Base-by-base conservation (phyloP, 2,113 vertebrate species). In the Onychostruthus taczanowskii region DNA sequence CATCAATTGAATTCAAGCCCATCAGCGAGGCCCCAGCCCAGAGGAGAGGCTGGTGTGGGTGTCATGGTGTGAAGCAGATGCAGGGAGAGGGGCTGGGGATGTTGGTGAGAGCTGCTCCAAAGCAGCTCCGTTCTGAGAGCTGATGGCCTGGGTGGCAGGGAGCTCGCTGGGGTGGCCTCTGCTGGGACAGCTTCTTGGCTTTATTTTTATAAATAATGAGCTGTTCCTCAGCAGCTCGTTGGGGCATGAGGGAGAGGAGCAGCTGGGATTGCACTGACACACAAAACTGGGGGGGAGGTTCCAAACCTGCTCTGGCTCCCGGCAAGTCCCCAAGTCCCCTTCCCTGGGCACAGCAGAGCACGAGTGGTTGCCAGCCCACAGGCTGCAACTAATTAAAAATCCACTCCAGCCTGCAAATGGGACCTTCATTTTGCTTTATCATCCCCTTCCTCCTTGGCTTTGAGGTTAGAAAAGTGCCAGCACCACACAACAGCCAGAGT, bases 51-150 rank as follows among this genome's bases (percentile, higher is more conserved):
- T 76, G 95, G 21, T 52, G 77, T 9, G 3, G 8, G 33, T 31
- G 84, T 4, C 1, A 0, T 0, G 15, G 27, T 0, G 2, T 13
- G 64, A 23, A 46, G 63, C 2, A 73, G 84, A 69, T 5, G 46
- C 39, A 30, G 56, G 75, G 37, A 89, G 27, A 62, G 46, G 3
- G 4, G n/a, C 20, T 37, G 63, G 44, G 14, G 21, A 52, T n/a
- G 56, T 5, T 12, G 73, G 46, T n/a, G 33, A 37, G 49, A 23
- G 44, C 22, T 70, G 50, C 66, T 33, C 44, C 8, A 23, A 27
- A 3, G 5, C 68, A 16, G 27, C 31, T 53, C 63, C n/a, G 8
- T 35, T 26, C n/a, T 16, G n/a, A 59, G 58, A 59, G 58, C 27
- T 47, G 7, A 1, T 64, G 67, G 7, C 52, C 66, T 41, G 76